Base-by-base conservation (phyloP, 2,797 vertebrate species). In the Enteromius argenteus region DNA sequence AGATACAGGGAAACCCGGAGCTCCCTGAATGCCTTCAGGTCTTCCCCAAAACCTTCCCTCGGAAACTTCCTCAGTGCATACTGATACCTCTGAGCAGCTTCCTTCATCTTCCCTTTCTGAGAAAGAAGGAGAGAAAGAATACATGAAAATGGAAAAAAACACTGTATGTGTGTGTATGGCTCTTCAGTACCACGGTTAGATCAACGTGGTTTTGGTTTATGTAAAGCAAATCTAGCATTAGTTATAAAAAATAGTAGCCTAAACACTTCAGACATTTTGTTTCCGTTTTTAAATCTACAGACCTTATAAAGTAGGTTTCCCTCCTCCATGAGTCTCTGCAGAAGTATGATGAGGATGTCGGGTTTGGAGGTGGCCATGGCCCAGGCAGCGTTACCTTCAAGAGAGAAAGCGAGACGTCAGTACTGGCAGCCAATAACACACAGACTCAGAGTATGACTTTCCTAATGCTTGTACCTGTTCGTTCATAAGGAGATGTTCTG, bases 321-420 rank as follows among this genome's bases (percentile, higher is more conserved):
- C 93, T 99, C 98, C 93, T 99, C 98, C 97, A 99, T 98, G 87
- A 99, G 93, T 89, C 99, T 99, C 95, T 99, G 98, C 88, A 99
- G 94, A 86, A 99, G 96, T 90, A 99, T 99, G 88, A 99, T 96
- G 86, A 99, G 95, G 87, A 99, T 98, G 90, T 99, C 98, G 0
- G 98, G 98, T 92, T 99, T 99, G 88, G 98, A 99, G 39, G 98
- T 99, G 77, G 98, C 98, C 98, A 99, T 98, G 37, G 98, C 98
- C 98, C 98, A 99, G 0, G 98, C 99, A 66, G 98, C 98, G 15
- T 99, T 98, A 93, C 98, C 98, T 99, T 94, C 60, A 91, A 92
- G 72, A 86, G 39, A 15, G 58, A 83, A 49, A 78, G 21, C 72
- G 51, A 44, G 44, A 84, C 2, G 5, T 46, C 44, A 75, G 58